Evolutionary conservation across 1,140 invertebrate species (phyloP), one percentile per base, ranked within the genome.

Genomic region (Drosophila mayri): DNA sequence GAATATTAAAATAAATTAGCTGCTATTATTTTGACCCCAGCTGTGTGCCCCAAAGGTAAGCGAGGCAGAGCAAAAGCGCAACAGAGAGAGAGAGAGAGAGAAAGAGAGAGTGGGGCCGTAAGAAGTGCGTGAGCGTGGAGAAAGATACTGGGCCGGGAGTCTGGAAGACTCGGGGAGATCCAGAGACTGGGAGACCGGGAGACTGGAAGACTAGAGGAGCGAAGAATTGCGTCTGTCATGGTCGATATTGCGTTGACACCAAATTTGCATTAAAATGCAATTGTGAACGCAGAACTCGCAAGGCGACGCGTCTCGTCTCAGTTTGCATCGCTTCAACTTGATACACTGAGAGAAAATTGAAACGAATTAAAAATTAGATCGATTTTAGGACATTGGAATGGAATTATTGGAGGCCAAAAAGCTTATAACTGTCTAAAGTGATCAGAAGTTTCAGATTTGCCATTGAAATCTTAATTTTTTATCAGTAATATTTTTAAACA

Each of bases 231-330:
- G 73, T 60, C 86, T 90, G 86, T 90, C 85, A 90, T 90, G 85
- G 85, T 90, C 85, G 85, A 90, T 90, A 90, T 90, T 90, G 85
- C 85, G 85, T 90, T 90, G 85, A 90, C 85, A 90, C 85, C 81
- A 85, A 90, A 90, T 90, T 90, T 90, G 85, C 85, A 90, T 90
- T 90, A 90, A 90, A 90, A 90, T 85, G 82, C 82, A 86, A 86
- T 86, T 86, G 68, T 72, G 66, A 71, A 75, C 44, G 59, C 73
- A 64, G 60, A 58, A 43, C 58, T 76, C n/a, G 38, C 46, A 43
- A 62, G 30, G 67, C 57, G 44, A 55, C 72, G 43, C 30, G 37
- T 41, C 49, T 43, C 38, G 44, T 32, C 30, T 11, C 37, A 66
- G 65, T 70, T 72, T 20, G 68, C 37, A 49, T 46, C 22, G 38